A percentile compares a stretch with the other conserved stretches of the same genome.
Evolutionary conservation across 2,113 vertebrate genomes (phyloP).

Genomic region (Sapajus apella): DNA sequence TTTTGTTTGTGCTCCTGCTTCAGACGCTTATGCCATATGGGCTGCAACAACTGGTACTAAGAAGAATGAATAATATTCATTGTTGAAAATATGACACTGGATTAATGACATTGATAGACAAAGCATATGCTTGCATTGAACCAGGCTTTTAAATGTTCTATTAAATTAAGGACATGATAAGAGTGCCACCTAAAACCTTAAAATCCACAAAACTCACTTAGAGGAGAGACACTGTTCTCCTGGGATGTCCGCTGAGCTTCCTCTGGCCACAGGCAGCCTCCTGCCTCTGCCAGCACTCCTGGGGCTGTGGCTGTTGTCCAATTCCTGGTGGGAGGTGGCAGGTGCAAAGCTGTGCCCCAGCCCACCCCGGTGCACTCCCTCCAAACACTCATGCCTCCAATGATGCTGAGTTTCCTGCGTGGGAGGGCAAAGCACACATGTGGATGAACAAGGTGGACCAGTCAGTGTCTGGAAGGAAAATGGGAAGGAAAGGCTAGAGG

Average conservation of each 20-base stretch:
- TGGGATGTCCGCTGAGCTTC: background rate
- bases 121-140: background rate
- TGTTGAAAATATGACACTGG: background rate
- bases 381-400: background rate
- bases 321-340: background rate
- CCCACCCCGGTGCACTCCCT: background rate
- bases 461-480: background rate
- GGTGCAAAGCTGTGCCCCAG: background rate
- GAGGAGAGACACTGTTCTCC: background rate
- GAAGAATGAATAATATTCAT: conserved; percentile 36
- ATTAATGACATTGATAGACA: background rate
- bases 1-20: conserved; percentile 44
- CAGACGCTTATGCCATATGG: background rate
- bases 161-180: background rate
- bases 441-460: background rate
- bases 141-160: background rate
- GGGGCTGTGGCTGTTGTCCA: no score
- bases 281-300: background rate
- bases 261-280: background rate
- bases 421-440: background rate
- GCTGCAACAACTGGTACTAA: conserved; percentile 51
- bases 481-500: background rate
- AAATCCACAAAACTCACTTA: background rate
- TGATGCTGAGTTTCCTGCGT: background rate
- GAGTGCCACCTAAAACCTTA: background rate